Conservation (phyloP, 1,140 invertebrate genomes). For the Aethina tumida region DNA sequence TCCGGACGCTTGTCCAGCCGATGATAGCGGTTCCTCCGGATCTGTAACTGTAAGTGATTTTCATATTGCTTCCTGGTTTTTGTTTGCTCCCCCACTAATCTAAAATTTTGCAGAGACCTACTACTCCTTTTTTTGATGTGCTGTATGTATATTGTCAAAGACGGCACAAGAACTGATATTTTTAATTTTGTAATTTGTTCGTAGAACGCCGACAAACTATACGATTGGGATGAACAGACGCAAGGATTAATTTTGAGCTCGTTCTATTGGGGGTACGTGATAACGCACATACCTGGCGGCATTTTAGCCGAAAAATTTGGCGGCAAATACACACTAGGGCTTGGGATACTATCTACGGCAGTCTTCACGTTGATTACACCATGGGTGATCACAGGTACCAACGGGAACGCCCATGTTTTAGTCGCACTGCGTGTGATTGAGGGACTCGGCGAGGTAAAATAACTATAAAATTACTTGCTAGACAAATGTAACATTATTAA, state of each 20-base stretch:
- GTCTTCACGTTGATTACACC: conserved; percentile 65
- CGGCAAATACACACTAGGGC: conserved; percentile 63
- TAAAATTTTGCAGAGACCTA: no score
- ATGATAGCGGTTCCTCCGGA: conserved; percentile 4
- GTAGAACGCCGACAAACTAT: conserved; percentile 30
- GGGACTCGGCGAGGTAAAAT: conserved; percentile 54
- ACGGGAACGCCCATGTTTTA: conserved; percentile 41
- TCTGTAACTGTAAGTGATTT: conserved; percentile 8
- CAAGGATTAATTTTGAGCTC: conserved; percentile 55
- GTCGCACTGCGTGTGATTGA: conserved; percentile 56
- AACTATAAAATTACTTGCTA: neutral
- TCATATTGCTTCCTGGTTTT: no score
- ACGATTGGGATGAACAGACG: conserved; percentile 53
- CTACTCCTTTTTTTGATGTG: no score
- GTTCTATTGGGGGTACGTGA: conserved; percentile 66
- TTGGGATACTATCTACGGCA: conserved; percentile 62
- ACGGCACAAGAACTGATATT: neutral
- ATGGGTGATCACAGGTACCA: conserved; percentile 47
- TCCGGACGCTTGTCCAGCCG: conserved; percentile 20
- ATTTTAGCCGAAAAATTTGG: conserved; percentile 65
- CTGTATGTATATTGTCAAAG: no score
- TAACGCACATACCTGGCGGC: conserved; percentile 65
- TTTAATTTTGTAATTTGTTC: conserved; percentile 8
- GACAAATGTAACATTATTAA: conserved; percentile 3
- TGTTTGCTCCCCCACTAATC: no score